phyloP scores from a whole-genome alignment of 2,113 vertebrate species.

The Picathartes gymnocephalus region DNA sequence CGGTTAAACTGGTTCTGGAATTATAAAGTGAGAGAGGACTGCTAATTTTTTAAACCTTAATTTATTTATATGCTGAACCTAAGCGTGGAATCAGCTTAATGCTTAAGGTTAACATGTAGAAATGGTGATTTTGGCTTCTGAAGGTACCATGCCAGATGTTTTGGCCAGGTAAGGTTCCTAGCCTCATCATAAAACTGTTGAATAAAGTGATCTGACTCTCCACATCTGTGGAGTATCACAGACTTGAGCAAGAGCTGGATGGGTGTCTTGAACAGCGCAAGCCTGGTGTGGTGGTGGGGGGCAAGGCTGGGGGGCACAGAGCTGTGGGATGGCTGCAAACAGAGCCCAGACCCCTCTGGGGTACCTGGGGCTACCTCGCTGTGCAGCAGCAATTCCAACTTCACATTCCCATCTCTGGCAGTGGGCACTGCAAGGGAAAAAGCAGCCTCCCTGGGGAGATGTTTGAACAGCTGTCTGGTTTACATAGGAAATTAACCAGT shows the following conservation, averaged over 20 bases:
- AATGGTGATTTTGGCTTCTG: background rate
- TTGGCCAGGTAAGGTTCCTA: background rate
- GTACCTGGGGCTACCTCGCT: accelerated
- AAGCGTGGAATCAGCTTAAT: background rate
- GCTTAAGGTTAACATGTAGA: background rate
- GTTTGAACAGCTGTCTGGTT: background rate
- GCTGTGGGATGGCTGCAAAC: background rate
- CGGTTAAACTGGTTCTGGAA: background rate
- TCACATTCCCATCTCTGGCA: background rate
- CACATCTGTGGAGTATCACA: background rate
- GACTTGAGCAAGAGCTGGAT: background rate
- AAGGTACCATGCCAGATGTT: background rate
- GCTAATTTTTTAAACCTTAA: background rate
- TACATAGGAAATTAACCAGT: background rate
- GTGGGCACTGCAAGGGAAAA: background rate
- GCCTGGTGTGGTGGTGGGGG: background rate
- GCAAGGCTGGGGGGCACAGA: background rate
- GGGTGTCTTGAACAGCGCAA: background rate
- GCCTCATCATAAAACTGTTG: background rate
- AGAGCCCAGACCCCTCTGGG: accelerated
- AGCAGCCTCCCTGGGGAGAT: background rate
- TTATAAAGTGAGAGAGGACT: background rate
- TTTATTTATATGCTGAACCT: background rate
- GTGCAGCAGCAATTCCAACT: background rate
- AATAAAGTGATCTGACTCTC: background rate